Base-by-base conservation (phyloP, 2,113 vertebrate genomes). In the Pontoporia blainvillei region DNA sequence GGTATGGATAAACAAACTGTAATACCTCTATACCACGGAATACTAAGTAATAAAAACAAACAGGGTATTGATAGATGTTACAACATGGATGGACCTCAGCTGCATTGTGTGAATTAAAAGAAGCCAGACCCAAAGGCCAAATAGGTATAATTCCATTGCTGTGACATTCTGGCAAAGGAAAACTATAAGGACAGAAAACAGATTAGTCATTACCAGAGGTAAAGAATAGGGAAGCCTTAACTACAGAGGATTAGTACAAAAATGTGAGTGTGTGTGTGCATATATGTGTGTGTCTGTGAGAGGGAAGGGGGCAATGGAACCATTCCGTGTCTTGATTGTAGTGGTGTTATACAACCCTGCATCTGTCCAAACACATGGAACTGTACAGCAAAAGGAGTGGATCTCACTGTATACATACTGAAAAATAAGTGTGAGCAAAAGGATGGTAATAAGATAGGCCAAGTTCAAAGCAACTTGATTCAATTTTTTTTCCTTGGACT, bases 381-480 rank as follows among this genome's bases (percentile, higher is more conserved):
- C 13, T 62, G 13, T 12, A 83, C 3, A 41, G 15, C 29, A 29
- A 79, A 78, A 95, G 3, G 14, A 66, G 23, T 66, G 4, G 61
- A 31, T 72, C 59, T 90, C 72, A 87, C 46, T 81, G 14, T 29
- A 31, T 92, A 34, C 20, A 29, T 79, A 66, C 36, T 62, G 34
- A 93, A 95, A 91, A 90, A 52, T n/a, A 84, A 83, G 46, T 39
- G 66, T 71, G 12, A 85, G 18, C 84, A 84, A 82, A 84, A 81
- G 20, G 25, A 66, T 46, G 14, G 6, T 34, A 82, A 85, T 76
- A 90, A 95, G 89, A 76, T 64, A 96, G 49, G 54, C 61, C 66
- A 92, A 86, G 29, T 90, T 93, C 67, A 75, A 91, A 79, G n/a
- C 73, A 73, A 85, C 95, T 88, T 96, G 52, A 23, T 20, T 73